Evolutionary conservation across 2,888 invertebrate species (phyloP).

Genomic region (Deilephila porcellus): DNA sequence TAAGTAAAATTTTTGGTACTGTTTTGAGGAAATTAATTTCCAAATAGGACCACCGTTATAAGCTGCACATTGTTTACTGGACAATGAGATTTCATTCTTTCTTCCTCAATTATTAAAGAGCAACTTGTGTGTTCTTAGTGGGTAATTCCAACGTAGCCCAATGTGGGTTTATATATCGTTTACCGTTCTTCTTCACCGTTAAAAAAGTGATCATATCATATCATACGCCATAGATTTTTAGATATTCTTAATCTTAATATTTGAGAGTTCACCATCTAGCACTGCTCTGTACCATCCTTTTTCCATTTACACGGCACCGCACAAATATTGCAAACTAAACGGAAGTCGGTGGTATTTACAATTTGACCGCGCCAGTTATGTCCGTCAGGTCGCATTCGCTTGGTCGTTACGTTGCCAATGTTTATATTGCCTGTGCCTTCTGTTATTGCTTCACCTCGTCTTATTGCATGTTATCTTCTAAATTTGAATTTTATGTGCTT

Average conservation of each 20-base stretch:
- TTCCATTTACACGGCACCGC: slow-evolving; percentile 81
- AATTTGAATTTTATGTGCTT: slow-evolving; percentile 4
- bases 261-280: slow-evolving; percentile 32
- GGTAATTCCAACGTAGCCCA: too few relatives aligned
- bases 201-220: too few relatives aligned
- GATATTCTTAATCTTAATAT: neutral
- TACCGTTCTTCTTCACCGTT: too few relatives aligned
- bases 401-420: slow-evolving; percentile 73
- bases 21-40: too few relatives aligned
- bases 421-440: slow-evolving; percentile 65
- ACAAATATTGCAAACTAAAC: slow-evolving; percentile 84
- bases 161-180: too few relatives aligned
- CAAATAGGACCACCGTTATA: too few relatives aligned
- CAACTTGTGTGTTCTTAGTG: too few relatives aligned
- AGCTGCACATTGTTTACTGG: too few relatives aligned
- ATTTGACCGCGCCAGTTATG: slow-evolving; percentile 66
- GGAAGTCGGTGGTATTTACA: slow-evolving; percentile 80
- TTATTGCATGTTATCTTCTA: slow-evolving; percentile 27
- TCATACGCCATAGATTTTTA: too few relatives aligned
- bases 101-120: too few relatives aligned
- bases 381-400: slow-evolving; percentile 74
- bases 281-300: slow-evolving; percentile 64
- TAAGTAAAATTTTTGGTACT: too few relatives aligned
- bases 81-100: too few relatives aligned
- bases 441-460: slow-evolving; percentile 52